A percentile compares a stretch with the other conserved stretches of the same genome.
Evolutionary conservation across 1,140 invertebrate species (phyloP).

Genomic region (Helicoverpa zea): DNA sequence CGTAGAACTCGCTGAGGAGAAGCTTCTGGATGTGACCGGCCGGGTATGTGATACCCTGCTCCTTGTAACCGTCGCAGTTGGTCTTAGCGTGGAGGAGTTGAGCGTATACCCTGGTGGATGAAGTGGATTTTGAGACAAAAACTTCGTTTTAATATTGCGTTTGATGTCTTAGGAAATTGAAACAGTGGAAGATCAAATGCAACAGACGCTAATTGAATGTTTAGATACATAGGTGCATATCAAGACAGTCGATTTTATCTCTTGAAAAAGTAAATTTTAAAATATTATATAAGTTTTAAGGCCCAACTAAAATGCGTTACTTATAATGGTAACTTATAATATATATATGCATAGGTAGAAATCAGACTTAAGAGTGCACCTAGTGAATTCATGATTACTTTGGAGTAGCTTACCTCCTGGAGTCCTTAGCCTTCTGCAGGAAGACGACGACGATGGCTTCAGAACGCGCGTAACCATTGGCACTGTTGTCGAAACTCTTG

Average conservation of each 20-base stretch:
- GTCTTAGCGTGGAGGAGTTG: constrained; percentile 88
- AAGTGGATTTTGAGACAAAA: constrained; percentile 35
- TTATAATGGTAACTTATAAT: too few species aligned
- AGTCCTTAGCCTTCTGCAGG: constrained; percentile 93
- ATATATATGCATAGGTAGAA: too few species aligned
- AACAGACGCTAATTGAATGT: too few species aligned
- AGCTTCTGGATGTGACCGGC: constrained; percentile 93
- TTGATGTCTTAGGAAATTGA: not conserved
- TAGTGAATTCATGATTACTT: too few species aligned
- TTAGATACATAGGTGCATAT: too few species aligned
- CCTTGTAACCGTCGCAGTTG: constrained; percentile 96
- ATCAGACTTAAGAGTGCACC: too few species aligned
- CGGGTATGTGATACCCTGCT: constrained; percentile 96
- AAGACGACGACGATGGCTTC: constrained; percentile 93
- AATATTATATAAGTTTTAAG: too few species aligned
- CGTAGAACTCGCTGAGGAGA: constrained; percentile 94
- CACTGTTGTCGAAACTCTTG: constrained; percentile 95
- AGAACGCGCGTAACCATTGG: constrained; percentile 92
- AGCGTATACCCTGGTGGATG: constrained; percentile 74
- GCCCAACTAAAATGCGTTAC: too few species aligned
- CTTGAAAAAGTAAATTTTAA: too few species aligned
- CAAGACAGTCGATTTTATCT: too few species aligned
- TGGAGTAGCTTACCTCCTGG: constrained; percentile 85
- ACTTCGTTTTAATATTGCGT: not conserved
- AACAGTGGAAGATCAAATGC: too few species aligned